Base-by-base conservation (phyloP, 2,113 vertebrate genomes). In the Callaeas wilsoni region DNA sequence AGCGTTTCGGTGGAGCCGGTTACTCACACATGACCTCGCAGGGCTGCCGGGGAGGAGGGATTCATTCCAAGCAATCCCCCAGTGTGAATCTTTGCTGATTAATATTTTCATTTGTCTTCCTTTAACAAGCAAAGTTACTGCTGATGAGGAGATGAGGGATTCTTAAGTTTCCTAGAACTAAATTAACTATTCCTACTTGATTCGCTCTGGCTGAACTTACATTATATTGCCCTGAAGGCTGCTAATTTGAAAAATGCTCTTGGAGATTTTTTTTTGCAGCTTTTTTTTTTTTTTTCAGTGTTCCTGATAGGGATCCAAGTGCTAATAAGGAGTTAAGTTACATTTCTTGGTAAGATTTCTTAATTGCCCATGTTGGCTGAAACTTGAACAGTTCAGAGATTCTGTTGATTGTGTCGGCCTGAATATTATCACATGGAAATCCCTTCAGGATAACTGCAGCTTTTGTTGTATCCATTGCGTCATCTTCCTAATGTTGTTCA, bases 51-150 rank as follows among this genome's bases (percentile, higher is more conserved):
- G 83, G 80, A 78, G 41, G 79, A 89, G 94, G 67, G 77, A 93
- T 60, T 53, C 92, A 19, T 79, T 93, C 96, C 96, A 95, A 93
- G 89, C 90, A 96, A 98, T 97, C 88, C 90, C 94, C 92, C n/a
- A 65, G 89, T 37, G 95, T 21, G 91, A 89, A 92, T 94, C 93
- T 92, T 63, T 96, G 74, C 96, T 97, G 94, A 96, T 93, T 96
- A 97, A 96, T 84, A 33, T 91, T 96, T 93, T 89, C 96, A 96
- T 97, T 96, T 96, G 96, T 98, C 95, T 96, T 95, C 88, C 79
- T 90, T 77, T 97, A 94, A 95, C 94, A 96, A 96, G 95, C 88
- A 3, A n/a, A 91, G 78, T 95, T 93, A 59, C 84, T 91, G 95
- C 92, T 96, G 95, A 97, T 93, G 88, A 96, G 82, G 90, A 90